Percentiles rank a stretch among this genome's conserved stretches.
Evolutionary conservation across 2,113 vertebrate species (phyloP).

Genomic region (Cyphomyrus plagiostoma): DNA sequence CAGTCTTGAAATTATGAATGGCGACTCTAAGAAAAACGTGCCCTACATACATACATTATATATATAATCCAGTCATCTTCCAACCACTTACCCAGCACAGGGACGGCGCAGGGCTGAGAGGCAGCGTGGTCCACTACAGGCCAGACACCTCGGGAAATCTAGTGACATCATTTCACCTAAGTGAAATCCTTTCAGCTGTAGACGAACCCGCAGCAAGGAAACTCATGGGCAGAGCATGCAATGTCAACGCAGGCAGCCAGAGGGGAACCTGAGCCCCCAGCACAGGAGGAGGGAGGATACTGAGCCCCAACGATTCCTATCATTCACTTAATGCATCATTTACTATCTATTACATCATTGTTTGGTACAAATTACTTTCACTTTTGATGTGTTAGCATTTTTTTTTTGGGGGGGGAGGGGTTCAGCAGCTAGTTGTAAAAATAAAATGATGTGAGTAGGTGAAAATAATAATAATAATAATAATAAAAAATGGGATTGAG

Average conservation of each 20-base stretch:
- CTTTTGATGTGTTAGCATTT: neutral
- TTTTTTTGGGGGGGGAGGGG: neutral
- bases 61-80: neutral
- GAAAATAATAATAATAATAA: neutral
- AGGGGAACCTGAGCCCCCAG: neutral
- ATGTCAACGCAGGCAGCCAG: neutral
- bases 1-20: neutral
- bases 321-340: neutral
- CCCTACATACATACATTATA: neutral
- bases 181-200: neutral
- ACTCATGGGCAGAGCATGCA: neutral
- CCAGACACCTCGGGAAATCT: neutral
- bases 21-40: neutral
- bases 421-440: neutral
- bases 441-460: neutral
- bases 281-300: neutral
- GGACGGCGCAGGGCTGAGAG: neutral
- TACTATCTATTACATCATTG: neutral
- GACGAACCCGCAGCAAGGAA: neutral
- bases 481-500: neutral
- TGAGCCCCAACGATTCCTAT: neutral
- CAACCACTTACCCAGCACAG: neutral
- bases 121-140: neutral
- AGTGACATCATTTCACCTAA: neutral
- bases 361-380: neutral